Evolutionary conservation across 2,888 invertebrate genomes (phyloP).

Genomic region (Macrostomum cliftonense): DNA sequence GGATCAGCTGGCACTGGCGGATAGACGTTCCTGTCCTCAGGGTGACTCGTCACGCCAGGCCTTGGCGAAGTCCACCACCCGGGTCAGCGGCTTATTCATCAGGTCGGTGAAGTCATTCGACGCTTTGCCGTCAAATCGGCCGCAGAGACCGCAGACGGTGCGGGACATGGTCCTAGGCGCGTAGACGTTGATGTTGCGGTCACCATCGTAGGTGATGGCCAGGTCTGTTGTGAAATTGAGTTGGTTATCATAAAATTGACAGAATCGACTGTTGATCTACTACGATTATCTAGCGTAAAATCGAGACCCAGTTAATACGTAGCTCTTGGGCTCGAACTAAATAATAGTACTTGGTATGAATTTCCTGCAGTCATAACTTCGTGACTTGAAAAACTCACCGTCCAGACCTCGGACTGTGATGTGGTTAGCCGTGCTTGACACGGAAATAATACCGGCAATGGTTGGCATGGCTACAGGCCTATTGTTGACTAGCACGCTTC

Average conservation of each 20-base stretch:
- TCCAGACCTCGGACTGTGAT: constrained; percentile 12
- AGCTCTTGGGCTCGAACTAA: no score
- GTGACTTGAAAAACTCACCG: constrained; percentile 11
- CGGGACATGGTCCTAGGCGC: constrained; percentile 13
- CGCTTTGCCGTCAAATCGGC: constrained; percentile 12
- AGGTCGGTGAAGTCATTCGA: constrained; percentile 11
- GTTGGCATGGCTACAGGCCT: constrained; percentile 6
- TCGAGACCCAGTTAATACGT: no score
- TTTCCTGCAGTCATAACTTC: no score
- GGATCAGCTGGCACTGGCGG: neutral
- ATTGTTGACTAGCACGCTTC: constrained; percentile 9
- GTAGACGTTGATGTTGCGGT: constrained; percentile 11
- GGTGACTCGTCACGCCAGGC: constrained; percentile 13
- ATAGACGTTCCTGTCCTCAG: constrained; percentile 6
- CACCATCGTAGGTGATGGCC: constrained; percentile 13
- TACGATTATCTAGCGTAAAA: no score
- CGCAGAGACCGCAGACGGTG: constrained; percentile 15
- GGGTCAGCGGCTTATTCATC: constrained; percentile 5
- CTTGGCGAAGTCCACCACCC: constrained; percentile 10
- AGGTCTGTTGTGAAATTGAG: constrained; percentile 8
- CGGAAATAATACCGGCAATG: constrained; percentile 7
- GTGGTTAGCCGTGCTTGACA: constrained; percentile 11
- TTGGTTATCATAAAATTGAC: no score
- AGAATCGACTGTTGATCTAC: no score
- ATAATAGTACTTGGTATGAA: no score